phyloP scores from a whole-genome alignment of 2,113 vertebrate species.

The Craseonycteris thonglongyai region DNA sequence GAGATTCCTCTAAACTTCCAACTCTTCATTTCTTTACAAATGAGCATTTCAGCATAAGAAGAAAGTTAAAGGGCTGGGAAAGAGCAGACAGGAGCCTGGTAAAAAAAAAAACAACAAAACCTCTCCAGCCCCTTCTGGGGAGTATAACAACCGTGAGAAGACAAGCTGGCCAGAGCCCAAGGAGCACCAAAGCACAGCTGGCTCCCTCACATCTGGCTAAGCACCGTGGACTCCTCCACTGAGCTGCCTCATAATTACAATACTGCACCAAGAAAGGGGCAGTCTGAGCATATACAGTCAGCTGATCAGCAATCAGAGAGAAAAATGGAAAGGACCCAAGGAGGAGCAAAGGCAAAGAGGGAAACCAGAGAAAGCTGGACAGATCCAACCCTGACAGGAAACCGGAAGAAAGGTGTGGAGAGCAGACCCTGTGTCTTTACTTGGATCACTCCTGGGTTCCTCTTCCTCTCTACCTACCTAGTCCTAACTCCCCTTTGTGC shows the following conservation, averaged over 20 bases:
- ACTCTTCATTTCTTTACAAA: conserved; percentile 72
- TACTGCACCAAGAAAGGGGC: conserved; percentile 84
- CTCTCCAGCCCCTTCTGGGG: conserved; percentile 65
- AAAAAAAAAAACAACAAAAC: no score
- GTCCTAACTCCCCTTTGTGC: not conserved
- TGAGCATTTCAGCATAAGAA: conserved; percentile 77
- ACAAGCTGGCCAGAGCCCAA: conserved; percentile 76
- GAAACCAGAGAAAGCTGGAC: conserved; percentile 56
- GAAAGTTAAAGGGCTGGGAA: conserved; percentile 51
- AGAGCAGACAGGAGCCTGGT: conserved; percentile 46
- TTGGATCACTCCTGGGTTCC: not conserved
- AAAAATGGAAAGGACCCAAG: not conserved
- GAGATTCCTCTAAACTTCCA: not conserved
- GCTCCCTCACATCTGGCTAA: conserved; percentile 96
- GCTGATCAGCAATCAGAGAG: conserved; percentile 76
- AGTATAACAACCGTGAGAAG: conserved; percentile 72
- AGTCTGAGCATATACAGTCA: conserved; percentile 86
- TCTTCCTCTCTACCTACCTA: not conserved
- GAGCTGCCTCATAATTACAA: conserved; percentile 92
- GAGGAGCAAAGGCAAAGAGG: conserved; percentile 52
- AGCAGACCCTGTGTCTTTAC: not conserved
- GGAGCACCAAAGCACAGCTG: conserved; percentile 63
- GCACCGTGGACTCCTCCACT: conserved; percentile 83
- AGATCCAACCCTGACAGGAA: not conserved
- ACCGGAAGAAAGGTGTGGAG: not conserved